Evolutionary conservation across 2,113 vertebrate species (phyloP).

Genomic region (Neolamprologus fasciatus): DNA sequence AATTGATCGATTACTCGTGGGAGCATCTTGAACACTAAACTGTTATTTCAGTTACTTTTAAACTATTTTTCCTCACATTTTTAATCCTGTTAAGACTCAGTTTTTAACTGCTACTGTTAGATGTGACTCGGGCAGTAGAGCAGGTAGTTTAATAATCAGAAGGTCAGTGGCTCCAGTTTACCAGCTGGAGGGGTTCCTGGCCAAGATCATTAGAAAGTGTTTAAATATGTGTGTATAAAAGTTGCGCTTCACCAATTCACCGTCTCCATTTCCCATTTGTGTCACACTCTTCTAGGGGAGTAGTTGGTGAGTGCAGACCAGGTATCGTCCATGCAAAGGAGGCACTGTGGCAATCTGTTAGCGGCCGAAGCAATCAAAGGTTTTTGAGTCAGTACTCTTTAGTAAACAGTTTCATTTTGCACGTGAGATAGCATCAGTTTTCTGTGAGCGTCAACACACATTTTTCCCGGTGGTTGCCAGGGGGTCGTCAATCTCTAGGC

Average conservation of each 20-base stretch:
- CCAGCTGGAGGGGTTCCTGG: neutral
- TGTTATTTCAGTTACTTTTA: neutral
- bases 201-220: neutral
- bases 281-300: neutral
- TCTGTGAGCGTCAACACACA: neutral
- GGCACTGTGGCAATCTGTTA: neutral
- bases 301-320: neutral
- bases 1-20: neutral
- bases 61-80: neutral
- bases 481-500: neutral
- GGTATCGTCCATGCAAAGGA: neutral
- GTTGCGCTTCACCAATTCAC: neutral
- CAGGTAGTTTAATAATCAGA: neutral
- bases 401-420: fast-evolving
- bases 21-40: neutral
- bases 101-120: neutral
- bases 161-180: neutral
- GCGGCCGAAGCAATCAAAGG: neutral
- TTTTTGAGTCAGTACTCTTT: neutral
- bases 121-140: neutral
- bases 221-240: neutral
- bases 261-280: fast-evolving
- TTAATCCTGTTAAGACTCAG: neutral
- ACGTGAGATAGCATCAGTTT: neutral
- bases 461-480: neutral